Evolutionary conservation across 2,113 vertebrate genomes (phyloP), one percentile per base, ranked within the genome.

Genomic region (Anseranas semipalmata): DNA sequence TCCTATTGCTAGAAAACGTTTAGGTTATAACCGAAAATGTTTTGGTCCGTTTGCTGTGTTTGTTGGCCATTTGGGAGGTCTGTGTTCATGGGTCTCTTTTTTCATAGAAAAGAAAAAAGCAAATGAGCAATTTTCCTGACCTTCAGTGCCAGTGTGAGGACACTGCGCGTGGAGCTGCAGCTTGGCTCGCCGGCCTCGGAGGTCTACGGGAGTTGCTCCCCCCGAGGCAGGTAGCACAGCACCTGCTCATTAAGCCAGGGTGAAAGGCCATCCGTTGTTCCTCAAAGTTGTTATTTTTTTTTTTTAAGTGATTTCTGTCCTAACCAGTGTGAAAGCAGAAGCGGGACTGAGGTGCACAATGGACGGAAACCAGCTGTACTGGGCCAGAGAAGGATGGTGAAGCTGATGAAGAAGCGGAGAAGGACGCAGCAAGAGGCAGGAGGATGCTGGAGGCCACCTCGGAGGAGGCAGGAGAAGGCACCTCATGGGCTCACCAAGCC

Each of bases 401-500:
- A n/a, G 53, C 17, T 77, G 88, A 27, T 30, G 85, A 5, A 30
- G 60, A 25, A 32, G 6, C 27, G 33, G 24, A 59, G 21, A 35
- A 59, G 21, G 33, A 59, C 33, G 12, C 14, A 56, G 53, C 58
- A 46, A 35, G 55, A 50, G 46, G 46, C 37, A 68, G 58, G 39
- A 6, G 22, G 11, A 50, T 1, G 0, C 46, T 76, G 73, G 58
- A 25, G 43, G 30, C 2, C 28, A 20, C 22, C 37, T 5, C 0
- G 0, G 5, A 5, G 30, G 2, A 50, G 10, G 4, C 4, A 2
- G 20, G 10, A 53, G 81, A 13, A 82, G 71, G n/a, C 46, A 6
- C 33, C 13, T 1, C 2, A 0, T 0, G 87, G 8, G 21, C 41
- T 88, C 45, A 4, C 6, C 2, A 1, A 43, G 32, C 28, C 43